These are phyloP conservation scores for Synanthedon tipuliformis DNA, from an alignment of 2,888 invertebrate species.

Conservation along the genomic window DNA sequence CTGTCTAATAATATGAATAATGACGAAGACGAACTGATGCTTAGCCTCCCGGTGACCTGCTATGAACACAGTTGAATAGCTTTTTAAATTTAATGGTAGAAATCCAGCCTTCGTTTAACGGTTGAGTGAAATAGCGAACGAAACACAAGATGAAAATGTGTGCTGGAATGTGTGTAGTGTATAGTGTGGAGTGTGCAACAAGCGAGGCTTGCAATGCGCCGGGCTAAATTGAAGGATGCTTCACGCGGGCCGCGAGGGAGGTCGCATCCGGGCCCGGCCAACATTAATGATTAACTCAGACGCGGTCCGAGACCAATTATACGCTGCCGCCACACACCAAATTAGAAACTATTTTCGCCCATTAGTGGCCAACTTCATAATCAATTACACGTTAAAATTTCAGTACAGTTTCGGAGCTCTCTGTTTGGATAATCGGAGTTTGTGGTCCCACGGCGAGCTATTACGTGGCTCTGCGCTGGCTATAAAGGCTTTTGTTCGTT, in stretches of 20 bases:
- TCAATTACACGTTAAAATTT: constrained; percentile 68
- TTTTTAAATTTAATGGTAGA: not conserved
- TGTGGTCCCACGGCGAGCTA: constrained; percentile 66
- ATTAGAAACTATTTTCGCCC: constrained; percentile 69
- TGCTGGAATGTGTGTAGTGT: constrained; percentile 1
- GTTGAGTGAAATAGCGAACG: constrained; percentile 4
- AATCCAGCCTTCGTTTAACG: constrained; percentile 1
- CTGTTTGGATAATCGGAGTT: constrained; percentile 66
- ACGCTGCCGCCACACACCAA: constrained; percentile 51
- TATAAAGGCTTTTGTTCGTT: constrained; percentile 60
- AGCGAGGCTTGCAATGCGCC: constrained; percentile 2
- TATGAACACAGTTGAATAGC: constrained; percentile 5
- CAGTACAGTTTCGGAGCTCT: constrained; percentile 57
- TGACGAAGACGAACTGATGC: too few species aligned
- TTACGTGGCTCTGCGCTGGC: constrained; percentile 43
- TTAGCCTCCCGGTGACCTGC: not conserved
- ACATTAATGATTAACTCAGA: constrained; percentile 59
- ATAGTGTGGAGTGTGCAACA: not conserved
- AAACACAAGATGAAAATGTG: constrained; percentile 2
- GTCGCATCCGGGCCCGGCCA: constrained; percentile 25
- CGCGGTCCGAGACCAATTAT: constrained; percentile 60
- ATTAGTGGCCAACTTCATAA: constrained; percentile 68
- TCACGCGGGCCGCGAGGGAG: constrained; percentile 27
- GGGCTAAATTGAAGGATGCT: constrained; percentile 23
- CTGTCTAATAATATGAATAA: too few species aligned